Percentiles rank a stretch among this genome's conserved stretches.
Conservation (phyloP, 2,888 invertebrate species). For the Xylocampa areola region DNA sequence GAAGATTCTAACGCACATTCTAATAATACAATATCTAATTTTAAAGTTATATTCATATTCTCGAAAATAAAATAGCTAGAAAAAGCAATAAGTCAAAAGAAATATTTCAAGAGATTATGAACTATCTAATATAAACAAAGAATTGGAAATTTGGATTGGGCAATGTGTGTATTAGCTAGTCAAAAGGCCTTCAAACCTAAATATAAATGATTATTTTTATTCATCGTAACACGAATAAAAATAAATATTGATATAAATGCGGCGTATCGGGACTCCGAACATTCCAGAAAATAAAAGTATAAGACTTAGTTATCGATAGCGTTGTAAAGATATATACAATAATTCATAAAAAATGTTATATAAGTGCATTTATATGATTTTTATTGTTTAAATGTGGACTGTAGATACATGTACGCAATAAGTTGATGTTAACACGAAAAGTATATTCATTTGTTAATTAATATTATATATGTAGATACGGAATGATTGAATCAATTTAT, state of each 20-base stretch:
- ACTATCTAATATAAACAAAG: not conserved
- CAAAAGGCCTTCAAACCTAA: conserved; percentile 2
- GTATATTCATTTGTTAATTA: conserved; percentile 43
- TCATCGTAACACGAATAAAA: conserved; percentile 6
- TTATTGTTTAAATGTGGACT: conserved; percentile 37
- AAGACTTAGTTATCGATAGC: conserved; percentile 57
- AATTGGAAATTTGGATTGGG: not conserved
- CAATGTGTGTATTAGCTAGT: not conserved
- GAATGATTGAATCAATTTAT: conserved; percentile 16
- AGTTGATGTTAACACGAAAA: conserved; percentile 44
- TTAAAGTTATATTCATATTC: not conserved
- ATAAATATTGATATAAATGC: conserved; percentile 21
- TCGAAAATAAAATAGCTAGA: not conserved
- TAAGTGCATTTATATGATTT: conserved; percentile 50
- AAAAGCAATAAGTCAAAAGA: not conserved
- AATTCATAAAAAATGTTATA: conserved; percentile 43
- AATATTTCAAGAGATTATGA: not conserved
- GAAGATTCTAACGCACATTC: not conserved
- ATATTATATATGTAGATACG: conserved; percentile 6
- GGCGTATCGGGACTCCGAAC: conserved; percentile 27
- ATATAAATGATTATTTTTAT: conserved; percentile 6
- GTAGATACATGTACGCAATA: conserved; percentile 49
- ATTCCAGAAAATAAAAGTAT: conserved; percentile 37
- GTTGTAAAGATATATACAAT: conserved; percentile 46
- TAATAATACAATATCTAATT: not conserved